Percentiles rank a stretch among this genome's conserved stretches.
phyloP scores from a whole-genome alignment of 2,888 invertebrate genomes.

The Neria commutata region DNA sequence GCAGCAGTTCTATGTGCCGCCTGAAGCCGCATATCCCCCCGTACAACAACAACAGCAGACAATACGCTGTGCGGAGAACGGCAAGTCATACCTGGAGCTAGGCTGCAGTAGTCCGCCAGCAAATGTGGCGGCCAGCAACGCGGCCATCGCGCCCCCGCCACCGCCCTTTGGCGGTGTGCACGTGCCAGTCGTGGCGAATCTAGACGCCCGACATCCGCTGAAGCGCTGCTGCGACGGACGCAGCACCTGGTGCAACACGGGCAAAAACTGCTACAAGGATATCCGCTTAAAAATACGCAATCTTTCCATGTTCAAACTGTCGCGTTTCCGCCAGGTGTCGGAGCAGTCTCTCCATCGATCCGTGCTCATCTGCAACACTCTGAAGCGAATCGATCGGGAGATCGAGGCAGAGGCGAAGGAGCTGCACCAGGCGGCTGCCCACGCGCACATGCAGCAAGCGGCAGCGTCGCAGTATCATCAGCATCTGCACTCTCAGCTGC shows the following conservation, averaged over 20 bases:
- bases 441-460: conserved; percentile 50
- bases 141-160: conserved; percentile 19
- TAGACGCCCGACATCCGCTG: conserved; percentile 53
- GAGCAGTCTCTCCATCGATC: conserved; percentile 89
- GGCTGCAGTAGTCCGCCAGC: conserved; percentile 67
- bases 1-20: conserved; percentile 40
- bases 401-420: conserved; percentile 74
- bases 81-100: conserved; percentile 86
- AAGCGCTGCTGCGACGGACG: conserved; percentile 74
- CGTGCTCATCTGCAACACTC: conserved; percentile 91
- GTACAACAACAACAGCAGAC: conserved; percentile 70
- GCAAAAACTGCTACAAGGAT: conserved; percentile 81
- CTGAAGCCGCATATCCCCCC: conserved; percentile 19
- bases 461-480: conserved; percentile 32
- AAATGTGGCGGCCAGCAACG: not conserved
- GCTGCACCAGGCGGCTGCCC: conserved; percentile 59
- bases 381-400: conserved; percentile 86
- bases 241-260: conserved; percentile 77
- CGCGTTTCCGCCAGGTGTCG: conserved; percentile 84
- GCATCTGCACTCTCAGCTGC: conserved; percentile 43
- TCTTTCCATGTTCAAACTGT: conserved; percentile 89
- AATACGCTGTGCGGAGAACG: conserved; percentile 86
- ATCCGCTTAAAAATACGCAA: conserved; percentile 87
- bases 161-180: conserved; percentile 30
- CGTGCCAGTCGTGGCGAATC: conserved; percentile 29